Percentiles rank a stretch among this genome's conserved stretches.
phyloP scores from a whole-genome alignment of 2,797 vertebrate genomes.

The Fratercula arctica region DNA sequence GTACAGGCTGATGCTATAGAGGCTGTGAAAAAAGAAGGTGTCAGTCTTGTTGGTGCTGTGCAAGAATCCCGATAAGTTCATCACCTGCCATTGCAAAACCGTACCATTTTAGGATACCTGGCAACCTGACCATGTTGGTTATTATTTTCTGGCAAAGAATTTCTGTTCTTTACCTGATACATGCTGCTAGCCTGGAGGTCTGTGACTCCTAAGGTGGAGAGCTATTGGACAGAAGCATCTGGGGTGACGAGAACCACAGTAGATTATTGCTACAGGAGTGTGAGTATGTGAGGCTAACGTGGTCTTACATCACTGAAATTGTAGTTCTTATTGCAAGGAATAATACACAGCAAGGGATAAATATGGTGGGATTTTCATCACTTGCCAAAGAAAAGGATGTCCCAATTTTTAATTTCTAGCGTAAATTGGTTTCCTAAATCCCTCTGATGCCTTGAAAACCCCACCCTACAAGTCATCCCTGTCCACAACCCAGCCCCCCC shows the following conservation, averaged over 20 bases:
- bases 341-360: not conserved
- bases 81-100: not conserved
- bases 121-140: not conserved
- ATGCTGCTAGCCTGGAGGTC: not conserved
- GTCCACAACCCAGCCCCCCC: not conserved
- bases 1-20: not conserved
- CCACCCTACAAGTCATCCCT: not conserved
- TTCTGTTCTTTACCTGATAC: not conserved
- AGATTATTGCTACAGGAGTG: not conserved
- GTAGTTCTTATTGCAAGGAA: not conserved
- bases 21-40: not conserved
- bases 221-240: not conserved
- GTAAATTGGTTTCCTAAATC: not conserved
- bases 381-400: not conserved
- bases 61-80: not conserved
- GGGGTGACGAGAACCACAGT: not conserved
- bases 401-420: not conserved
- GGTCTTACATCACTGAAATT: not conserved
- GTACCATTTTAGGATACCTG: not conserved
- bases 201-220: not conserved
- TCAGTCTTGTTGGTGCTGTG: not conserved
- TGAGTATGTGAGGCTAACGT: not conserved
- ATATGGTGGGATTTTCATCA: not conserved
- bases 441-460: not conserved
- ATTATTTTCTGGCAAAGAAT: not conserved